phyloP scores from a whole-genome alignment of 2,797 vertebrate genomes.

The Ceryle rudis region DNA sequence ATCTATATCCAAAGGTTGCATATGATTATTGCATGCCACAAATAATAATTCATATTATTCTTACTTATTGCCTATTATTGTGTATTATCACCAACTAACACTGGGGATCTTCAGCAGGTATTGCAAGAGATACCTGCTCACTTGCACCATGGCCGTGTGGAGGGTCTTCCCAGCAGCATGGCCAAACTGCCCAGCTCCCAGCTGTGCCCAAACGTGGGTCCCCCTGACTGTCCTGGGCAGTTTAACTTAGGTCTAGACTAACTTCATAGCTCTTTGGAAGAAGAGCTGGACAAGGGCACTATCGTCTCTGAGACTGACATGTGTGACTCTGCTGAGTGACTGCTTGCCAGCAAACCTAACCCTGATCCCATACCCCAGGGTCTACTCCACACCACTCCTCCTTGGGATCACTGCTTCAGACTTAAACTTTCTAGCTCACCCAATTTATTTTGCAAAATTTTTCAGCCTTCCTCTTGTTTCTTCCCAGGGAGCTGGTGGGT shows the following conservation, averaged over 20 bases:
- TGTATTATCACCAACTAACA: not conserved
- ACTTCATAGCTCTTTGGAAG: not conserved
- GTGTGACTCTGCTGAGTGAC: fast-evolving
- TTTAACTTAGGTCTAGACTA: not conserved
- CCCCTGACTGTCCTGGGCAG: not conserved
- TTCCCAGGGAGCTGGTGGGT: not conserved
- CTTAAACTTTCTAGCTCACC: not conserved
- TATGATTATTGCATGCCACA: too few relatives aligned
- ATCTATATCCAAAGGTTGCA: fast-evolving
- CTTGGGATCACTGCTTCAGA: not conserved
- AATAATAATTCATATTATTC: not conserved
- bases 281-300: not conserved
- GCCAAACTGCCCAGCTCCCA: not conserved
- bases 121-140: fast-evolving
- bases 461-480: not conserved
- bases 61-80: not conserved
- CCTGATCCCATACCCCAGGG: fast-evolving
- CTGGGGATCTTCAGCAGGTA: not conserved
- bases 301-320: not conserved
- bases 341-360: not conserved
- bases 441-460: not conserved
- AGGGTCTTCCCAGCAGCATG: not conserved
- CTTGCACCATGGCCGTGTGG: fast-evolving
- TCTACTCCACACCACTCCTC: not conserved
- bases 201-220: too few relatives aligned